phyloP scores from a whole-genome alignment of 2,113 vertebrate species.

The Rostratula benghalensis region DNA sequence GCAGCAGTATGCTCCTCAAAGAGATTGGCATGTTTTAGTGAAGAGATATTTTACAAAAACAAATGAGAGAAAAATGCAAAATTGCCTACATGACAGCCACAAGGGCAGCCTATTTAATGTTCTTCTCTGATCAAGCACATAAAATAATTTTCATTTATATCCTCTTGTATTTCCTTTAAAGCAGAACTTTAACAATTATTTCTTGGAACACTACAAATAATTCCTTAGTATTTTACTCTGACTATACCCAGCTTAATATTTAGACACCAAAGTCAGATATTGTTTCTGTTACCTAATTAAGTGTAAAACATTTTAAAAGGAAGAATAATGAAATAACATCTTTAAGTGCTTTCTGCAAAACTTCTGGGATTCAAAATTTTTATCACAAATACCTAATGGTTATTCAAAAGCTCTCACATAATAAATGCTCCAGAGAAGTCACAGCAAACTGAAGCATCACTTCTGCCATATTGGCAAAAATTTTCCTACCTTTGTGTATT shows the following conservation, averaged over 20 bases:
- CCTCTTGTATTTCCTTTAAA: not conserved
- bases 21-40: not conserved
- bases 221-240: not conserved
- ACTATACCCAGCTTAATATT: not conserved
- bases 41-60: not conserved
- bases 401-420: not conserved
- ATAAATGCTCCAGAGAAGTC: not conserved
- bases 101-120: not conserved
- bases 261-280: not conserved
- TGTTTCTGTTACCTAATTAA: not conserved
- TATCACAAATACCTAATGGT: not conserved
- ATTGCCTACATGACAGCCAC: not conserved
- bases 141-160: not conserved
- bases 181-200: not conserved
- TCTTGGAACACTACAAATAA: not conserved
- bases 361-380: not conserved
- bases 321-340: not conserved
- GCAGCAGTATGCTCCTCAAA: not conserved
- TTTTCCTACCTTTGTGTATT: not conserved
- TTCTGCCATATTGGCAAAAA: not conserved
- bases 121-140: not conserved
- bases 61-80: not conserved
- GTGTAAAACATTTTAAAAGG: not conserved
- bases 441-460: not conserved
- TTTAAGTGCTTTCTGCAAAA: not conserved